These are phyloP conservation scores for Ceratotherium simum DNA, from an alignment of 2,113 vertebrate genomes.

Conservation along the genomic window DNA sequence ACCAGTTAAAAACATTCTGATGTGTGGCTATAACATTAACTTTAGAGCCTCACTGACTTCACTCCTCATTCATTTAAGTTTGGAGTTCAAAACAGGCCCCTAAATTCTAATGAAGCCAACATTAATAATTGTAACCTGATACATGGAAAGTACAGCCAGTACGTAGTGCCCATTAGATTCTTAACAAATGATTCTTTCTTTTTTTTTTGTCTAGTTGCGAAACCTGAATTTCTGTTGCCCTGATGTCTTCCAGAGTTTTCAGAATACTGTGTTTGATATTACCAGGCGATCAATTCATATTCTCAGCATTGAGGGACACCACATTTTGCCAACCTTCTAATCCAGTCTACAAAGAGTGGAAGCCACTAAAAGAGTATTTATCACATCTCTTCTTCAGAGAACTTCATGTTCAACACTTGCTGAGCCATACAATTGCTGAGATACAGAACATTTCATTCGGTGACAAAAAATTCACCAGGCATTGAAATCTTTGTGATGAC, in stretches of 20 bases:
- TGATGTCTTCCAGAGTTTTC: not conserved
- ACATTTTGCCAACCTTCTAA: not conserved
- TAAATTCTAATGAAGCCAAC: not conserved
- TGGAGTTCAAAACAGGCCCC: not conserved
- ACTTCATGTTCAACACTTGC: not conserved
- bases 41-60: not conserved
- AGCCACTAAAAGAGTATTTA: not conserved
- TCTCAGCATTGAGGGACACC: too few species aligned
- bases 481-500: not conserved
- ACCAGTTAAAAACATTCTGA: too few species aligned
- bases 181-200: not conserved
- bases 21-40: not conserved
- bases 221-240: not conserved
- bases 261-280: not conserved
- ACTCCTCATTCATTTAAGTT: not conserved
- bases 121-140: not conserved
- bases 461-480: conserved; percentile 5
- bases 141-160: not conserved
- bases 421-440: not conserved
- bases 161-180: not conserved
- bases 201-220: not conserved
- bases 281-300: not conserved
- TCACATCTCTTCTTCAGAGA: not conserved
- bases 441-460: not conserved
- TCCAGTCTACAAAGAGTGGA: not conserved